Percentiles rank a stretch among this genome's conserved stretches.
Evolutionary conservation across 2,113 vertebrate species (phyloP).

Genomic region (Hyaena hyaena): DNA sequence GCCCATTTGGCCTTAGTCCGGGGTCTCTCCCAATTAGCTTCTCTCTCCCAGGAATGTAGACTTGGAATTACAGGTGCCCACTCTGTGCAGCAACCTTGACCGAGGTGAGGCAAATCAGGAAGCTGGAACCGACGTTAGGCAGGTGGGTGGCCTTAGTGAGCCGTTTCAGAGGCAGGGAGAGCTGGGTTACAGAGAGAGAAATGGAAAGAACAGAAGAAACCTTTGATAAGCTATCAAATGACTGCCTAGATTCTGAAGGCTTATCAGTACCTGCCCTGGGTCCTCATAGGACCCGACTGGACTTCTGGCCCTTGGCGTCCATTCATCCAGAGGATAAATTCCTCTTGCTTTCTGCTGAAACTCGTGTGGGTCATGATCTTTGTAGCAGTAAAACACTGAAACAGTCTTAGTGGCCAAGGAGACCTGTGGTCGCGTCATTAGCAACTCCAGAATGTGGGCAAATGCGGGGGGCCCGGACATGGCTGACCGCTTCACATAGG

Average conservation of each 20-base stretch:
- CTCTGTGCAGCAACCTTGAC: neutral
- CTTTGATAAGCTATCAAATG: neutral
- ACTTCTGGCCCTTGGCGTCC: neutral
- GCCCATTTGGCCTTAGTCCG: neutral
- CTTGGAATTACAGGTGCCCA: neutral
- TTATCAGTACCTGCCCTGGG: neutral
- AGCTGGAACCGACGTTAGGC: neutral
- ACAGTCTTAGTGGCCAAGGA: neutral
- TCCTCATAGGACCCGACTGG: neutral
- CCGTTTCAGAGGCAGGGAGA: neutral
- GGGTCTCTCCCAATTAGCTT: neutral
- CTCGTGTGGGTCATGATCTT: neutral
- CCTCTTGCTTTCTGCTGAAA: neutral
- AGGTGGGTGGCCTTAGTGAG: neutral
- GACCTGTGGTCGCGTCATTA: fast-evolving
- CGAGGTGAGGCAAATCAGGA: neutral
- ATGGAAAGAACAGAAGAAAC: neutral
- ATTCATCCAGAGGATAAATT: neutral
- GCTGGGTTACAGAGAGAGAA: neutral
- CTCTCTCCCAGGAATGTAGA: neutral
- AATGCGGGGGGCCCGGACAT: neutral
- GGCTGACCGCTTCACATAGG: neutral
- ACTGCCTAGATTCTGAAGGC: neutral
- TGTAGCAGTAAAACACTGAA: neutral
- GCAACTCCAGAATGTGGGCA: neutral